A percentile compares a stretch with the other conserved stretches of the same genome.
Conservation (phyloP, 2,888 invertebrate species). For the Calephelis perditalis region DNA sequence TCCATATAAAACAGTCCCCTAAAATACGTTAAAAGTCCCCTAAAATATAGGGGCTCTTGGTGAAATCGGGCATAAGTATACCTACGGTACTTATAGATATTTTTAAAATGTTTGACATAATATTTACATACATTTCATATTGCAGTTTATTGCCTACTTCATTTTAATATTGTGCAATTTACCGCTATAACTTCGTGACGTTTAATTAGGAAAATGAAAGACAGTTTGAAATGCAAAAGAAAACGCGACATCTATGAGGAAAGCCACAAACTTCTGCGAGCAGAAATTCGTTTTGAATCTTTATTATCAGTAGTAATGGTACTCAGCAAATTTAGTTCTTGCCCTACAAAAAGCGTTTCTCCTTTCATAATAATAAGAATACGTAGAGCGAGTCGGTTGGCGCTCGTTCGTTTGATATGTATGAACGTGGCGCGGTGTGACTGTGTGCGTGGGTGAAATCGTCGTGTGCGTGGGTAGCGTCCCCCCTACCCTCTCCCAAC, state of each 20-base stretch:
- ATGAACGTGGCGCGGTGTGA: conserved; percentile 47
- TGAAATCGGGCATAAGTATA: no score
- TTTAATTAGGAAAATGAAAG: conserved; percentile 12
- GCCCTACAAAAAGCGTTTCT: conserved; percentile 79
- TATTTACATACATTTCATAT: not conserved
- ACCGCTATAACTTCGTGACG: not conserved
- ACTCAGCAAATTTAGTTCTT: conserved; percentile 75
- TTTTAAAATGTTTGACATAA: not conserved
- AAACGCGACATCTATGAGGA: conserved; percentile 73
- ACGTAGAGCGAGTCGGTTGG: conserved; percentile 76
- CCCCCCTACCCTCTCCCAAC: conserved; percentile 34
- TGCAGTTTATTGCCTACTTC: not conserved
- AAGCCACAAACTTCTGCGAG: conserved; percentile 63
- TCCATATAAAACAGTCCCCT: no score
- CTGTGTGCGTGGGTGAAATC: conserved; percentile 48
- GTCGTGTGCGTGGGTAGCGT: conserved; percentile 34
- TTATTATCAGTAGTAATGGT: conserved; percentile 71
- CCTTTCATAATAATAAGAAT: conserved; percentile 81
- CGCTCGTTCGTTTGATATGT: conserved; percentile 70
- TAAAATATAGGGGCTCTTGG: no score
- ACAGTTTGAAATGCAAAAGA: conserved; percentile 33
- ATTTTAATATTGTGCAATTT: conserved; percentile 5
- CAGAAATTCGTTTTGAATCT: conserved; percentile 75
- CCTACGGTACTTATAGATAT: not conserved
- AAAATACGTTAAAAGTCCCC: no score